Conservation (phyloP, 2,888 invertebrate genomes). For the Conchocele bisecta region DNA sequence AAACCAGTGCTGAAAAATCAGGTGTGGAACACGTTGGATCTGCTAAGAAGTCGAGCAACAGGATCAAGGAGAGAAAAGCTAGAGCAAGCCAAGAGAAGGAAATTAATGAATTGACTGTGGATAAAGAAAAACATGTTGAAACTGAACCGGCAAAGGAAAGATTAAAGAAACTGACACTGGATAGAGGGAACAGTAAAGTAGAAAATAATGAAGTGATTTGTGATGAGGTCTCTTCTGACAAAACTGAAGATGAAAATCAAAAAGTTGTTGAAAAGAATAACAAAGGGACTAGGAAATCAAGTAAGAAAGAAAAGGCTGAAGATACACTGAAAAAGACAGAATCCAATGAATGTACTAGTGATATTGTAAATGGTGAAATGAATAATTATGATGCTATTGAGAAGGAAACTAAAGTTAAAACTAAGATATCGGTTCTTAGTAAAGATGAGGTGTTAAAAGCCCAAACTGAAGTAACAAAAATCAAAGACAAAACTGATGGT, state of each 20-base stretch:
- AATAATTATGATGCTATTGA: background rate
- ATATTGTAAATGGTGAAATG: too few relatives aligned
- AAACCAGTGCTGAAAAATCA: background rate
- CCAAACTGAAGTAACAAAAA: background rate
- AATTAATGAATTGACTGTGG: background rate
- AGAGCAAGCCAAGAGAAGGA: background rate
- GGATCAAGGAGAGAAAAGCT: slow-evolving; percentile 24
- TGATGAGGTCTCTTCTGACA: background rate
- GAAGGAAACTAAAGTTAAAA: background rate
- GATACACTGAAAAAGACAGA: too few relatives aligned
- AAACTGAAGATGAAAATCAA: background rate
- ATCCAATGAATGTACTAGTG: too few relatives aligned
- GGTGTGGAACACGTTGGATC: background rate
- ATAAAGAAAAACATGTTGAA: background rate
- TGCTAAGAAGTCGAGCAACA: slow-evolving; percentile 15
- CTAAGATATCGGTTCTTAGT: background rate
- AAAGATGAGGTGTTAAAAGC: background rate
- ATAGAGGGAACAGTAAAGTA: background rate
- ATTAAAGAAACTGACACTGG: background rate
- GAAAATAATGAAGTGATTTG: background rate
- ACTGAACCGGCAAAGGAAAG: background rate
- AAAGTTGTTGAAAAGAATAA: background rate
- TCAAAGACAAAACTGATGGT: background rate
- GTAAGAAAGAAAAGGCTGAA: too few relatives aligned
- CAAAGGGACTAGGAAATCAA: background rate